Percentiles rank a stretch among this genome's conserved stretches.
Conservation (phyloP, 2,888 invertebrate species). For the Drosophila aldrichi region DNA sequence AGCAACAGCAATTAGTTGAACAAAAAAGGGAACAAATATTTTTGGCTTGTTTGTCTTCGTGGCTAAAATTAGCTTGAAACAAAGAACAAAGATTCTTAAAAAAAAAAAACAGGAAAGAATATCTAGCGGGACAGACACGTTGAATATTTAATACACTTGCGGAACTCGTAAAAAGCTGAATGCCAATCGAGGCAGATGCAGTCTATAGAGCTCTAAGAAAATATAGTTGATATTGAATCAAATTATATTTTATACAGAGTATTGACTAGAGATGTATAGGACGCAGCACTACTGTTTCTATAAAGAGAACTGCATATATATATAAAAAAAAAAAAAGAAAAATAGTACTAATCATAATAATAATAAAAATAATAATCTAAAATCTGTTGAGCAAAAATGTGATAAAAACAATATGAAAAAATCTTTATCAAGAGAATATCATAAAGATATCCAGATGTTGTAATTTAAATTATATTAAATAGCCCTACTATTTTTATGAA, state of each 20-base stretch:
- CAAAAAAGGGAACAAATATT: constrained; percentile 48
- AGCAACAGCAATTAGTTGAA: constrained; percentile 36
- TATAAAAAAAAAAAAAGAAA: too few relatives aligned
- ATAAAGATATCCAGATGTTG: too few relatives aligned
- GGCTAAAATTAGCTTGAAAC: constrained; percentile 60
- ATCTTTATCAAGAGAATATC: too few relatives aligned
- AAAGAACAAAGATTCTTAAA: constrained; percentile 18
- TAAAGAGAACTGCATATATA: too few relatives aligned
- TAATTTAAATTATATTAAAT: neutral
- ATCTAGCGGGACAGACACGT: neutral
- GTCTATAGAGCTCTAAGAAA: neutral
- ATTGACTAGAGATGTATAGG: too few relatives aligned
- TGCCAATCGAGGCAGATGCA: too few relatives aligned
- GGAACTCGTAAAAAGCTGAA: neutral
- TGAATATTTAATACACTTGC: neutral
- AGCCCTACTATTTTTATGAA: too few relatives aligned
- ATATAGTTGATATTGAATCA: neutral
- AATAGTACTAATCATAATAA: too few relatives aligned
- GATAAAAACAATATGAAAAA: too few relatives aligned
- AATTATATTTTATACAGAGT: neutral
- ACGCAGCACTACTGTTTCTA: too few relatives aligned
- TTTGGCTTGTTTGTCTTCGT: constrained; percentile 43
- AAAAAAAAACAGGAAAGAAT: constrained; percentile 9
- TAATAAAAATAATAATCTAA: too few relatives aligned
- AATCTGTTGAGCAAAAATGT: too few relatives aligned